Conservation (phyloP, 2,797 vertebrate genomes). For the Anguilla pacifica region DNA sequence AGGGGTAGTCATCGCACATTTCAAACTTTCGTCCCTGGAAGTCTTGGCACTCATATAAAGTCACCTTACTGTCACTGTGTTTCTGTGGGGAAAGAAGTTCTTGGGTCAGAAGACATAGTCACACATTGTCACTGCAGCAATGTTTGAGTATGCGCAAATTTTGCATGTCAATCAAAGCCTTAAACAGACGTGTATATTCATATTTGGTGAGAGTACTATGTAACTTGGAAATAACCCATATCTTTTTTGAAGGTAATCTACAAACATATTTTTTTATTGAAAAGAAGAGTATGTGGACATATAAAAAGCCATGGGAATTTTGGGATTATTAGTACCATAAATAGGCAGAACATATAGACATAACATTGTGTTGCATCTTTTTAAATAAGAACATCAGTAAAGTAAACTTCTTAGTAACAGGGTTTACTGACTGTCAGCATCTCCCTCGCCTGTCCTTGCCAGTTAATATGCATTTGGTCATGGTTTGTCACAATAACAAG, state of each 20-base stretch:
- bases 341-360: neutral
- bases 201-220: neutral
- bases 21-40: conserved; percentile 95
- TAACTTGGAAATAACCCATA: neutral
- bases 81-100: conserved; percentile 57
- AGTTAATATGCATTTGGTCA: neutral
- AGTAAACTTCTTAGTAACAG: neutral
- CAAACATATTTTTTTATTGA: neutral
- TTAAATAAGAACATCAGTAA: neutral
- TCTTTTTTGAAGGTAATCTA: neutral
- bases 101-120: neutral
- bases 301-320: neutral
- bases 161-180: neutral
- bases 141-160: neutral
- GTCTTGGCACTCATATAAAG: conserved; percentile 88
- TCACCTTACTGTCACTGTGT: conserved; percentile 89
- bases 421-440: neutral
- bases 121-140: neutral
- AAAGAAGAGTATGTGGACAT: neutral
- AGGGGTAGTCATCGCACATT: conserved; percentile 92
- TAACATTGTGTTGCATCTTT: neutral
- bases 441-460: neutral
- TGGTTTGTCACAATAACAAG: neutral
- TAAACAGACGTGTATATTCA: neutral
- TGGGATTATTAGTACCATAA: neutral